Conservation (phyloP, 30 jellyfish, hydroid and myxozoan genomes). For the Aurelia coerulea region DNA sequence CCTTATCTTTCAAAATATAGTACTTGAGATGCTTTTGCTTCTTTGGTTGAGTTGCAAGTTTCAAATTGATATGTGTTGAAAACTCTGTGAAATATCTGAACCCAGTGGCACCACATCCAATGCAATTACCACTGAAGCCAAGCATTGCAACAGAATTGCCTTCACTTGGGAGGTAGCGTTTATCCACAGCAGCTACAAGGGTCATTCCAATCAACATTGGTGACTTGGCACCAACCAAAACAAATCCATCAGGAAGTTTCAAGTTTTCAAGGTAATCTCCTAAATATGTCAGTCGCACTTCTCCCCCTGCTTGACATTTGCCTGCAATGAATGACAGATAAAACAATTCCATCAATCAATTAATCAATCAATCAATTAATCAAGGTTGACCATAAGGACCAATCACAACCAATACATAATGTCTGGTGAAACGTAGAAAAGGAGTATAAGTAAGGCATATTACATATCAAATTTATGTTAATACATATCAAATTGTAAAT, state of each 20-base stretch:
- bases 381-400: neutral
- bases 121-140: conserved; percentile 88
- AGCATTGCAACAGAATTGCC: conserved; percentile 80
- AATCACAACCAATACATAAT: neutral
- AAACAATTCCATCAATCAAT: neutral
- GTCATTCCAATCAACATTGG: conserved; percentile 92
- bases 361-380: no score
- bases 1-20: conserved; percentile 65
- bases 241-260: conserved; percentile 82
- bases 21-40: conserved; percentile 85
- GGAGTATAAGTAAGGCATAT: no score
- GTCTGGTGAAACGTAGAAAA: no score
- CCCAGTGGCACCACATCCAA: conserved; percentile 97
- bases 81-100: conserved; percentile 88
- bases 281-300: conserved; percentile 65
- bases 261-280: conserved; percentile 58
- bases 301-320: conserved; percentile 94
- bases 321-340: conserved; percentile 36
- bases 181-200: conserved; percentile 86
- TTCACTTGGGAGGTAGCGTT: conserved; percentile 84
- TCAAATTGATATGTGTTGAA: conserved; percentile 84
- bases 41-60: conserved; percentile 93
- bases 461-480: no score
- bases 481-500: no score
- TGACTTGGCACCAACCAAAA: conserved; percentile 87